phyloP scores from a whole-genome alignment of 2,113 vertebrate genomes.

The Phocoena sinus region DNA sequence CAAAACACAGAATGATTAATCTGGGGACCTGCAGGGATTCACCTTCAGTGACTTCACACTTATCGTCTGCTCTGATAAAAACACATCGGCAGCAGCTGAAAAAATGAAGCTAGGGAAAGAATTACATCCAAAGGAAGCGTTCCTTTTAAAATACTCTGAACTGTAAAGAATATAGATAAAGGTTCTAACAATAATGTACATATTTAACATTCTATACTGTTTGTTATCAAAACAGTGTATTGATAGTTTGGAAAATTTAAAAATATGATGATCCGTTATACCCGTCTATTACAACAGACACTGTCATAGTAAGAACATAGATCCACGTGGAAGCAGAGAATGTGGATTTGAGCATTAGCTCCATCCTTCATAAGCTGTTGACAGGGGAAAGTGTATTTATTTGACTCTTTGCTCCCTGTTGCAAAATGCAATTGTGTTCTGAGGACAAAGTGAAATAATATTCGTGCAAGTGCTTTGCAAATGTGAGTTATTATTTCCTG shows the following conservation, averaged over 20 bases:
- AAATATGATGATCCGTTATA: neutral
- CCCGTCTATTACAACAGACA: neutral
- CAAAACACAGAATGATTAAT: slow-evolving; percentile 1
- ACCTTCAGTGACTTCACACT: neutral
- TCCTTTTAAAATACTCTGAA: neutral
- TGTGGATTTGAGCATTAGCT: neutral
- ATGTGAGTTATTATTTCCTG: neutral
- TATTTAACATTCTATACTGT: neutral
- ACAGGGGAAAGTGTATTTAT: neutral
- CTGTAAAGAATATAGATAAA: neutral
- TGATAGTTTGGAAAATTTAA: neutral
- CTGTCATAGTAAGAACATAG: neutral
- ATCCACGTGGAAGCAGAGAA: neutral
- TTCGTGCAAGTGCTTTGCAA: neutral
- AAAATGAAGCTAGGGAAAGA: neutral
- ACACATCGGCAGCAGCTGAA: slow-evolving; percentile 34
- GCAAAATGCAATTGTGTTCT: neutral
- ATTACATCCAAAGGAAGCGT: neutral
- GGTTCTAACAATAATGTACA: neutral
- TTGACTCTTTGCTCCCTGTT: neutral
- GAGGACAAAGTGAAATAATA: neutral
- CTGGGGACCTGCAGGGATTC: neutral
- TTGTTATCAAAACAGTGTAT: neutral
- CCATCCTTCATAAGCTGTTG: neutral
- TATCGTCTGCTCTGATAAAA: neutral